Evolutionary conservation across 2,888 invertebrate genomes (phyloP), one percentile per base, ranked within the genome.

Genomic region (Corbicula japonica): DNA sequence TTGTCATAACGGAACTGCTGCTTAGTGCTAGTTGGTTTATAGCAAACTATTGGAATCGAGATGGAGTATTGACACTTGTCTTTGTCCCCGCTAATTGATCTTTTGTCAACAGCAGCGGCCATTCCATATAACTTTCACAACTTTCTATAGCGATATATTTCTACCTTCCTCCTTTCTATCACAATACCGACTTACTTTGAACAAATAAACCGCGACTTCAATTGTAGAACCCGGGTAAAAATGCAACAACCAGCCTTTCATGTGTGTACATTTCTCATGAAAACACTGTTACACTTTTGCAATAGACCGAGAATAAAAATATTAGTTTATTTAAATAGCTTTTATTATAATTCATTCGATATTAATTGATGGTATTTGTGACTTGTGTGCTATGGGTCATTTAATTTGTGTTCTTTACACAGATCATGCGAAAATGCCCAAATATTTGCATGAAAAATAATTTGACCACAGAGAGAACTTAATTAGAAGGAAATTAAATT

Each of bases 11-110:
- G 3, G 21, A 26, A 46, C 32, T 30, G 38, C 54, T 50, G 61
- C 44, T 34, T 34, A 35, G 46, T 44, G 72, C 68, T 65, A 75
- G 63, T 70, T 70, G 48, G 78, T 76, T 75, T 82, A 65, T 80
- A 50, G 77, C 80, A 72, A 41, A 73, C 66, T 66, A 52, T 72
- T 70, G 61, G 63, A 48, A 28, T 28, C 41, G 60, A 60, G 44
- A 63, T 60, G 56, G 48, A 60, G 38, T 78, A 76, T 79, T 83
- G 82, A 74, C 82, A 83, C 60, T 21, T 46, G 41, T 76, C 69
- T 76, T 79, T 76, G 78, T 76, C 46, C 66, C 38, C 15, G 15
- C 73, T 73, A 83, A 83, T 83, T 83, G 82, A 76, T 76, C 79
- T 44, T 73, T 83, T 83, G 76, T 83, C 58, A 52, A n/a, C 18